phyloP scores from a whole-genome alignment of 1,140 invertebrate genomes.

The Drosophila persimilis region DNA sequence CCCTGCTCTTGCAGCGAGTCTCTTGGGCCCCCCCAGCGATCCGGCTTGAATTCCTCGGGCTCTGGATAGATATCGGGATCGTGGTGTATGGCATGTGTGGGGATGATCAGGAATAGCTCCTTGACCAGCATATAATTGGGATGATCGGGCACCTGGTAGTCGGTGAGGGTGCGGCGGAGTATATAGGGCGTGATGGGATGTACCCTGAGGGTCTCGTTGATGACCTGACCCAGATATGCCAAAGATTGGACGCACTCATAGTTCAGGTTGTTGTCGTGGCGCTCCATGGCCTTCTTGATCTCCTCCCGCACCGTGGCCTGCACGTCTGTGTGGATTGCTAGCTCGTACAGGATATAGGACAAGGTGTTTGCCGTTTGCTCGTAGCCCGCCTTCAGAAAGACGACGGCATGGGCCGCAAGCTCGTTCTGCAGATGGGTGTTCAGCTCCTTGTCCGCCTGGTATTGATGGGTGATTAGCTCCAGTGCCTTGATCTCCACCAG shows the following conservation, averaged over 20 bases:
- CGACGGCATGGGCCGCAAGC: slow-evolving; percentile 85
- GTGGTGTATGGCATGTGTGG: slow-evolving; percentile 81
- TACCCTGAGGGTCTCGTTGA: slow-evolving; percentile 85
- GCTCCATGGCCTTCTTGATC: slow-evolving; percentile 75
- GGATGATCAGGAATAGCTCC: slow-evolving; percentile 76
- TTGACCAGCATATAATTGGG: slow-evolving; percentile 81
- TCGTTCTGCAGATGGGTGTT: slow-evolving; percentile 65
- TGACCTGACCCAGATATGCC: slow-evolving; percentile 85
- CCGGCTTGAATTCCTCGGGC: slow-evolving; percentile 87
- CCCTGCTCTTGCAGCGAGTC: slow-evolving; percentile 81
- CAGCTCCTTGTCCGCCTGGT: slow-evolving; percentile 61
- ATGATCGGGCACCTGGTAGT: slow-evolving; percentile 83
- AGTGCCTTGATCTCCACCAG: slow-evolving; percentile 72
- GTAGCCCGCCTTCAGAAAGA: slow-evolving; percentile 88
- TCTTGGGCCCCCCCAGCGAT: slow-evolving; percentile 86
- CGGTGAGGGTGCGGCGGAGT: slow-evolving; percentile 76
- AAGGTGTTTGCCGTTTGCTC: slow-evolving; percentile 84
- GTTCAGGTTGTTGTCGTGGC: slow-evolving; percentile 76
- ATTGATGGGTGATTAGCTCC: slow-evolving; percentile 70
- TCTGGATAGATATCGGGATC: slow-evolving; percentile 85
- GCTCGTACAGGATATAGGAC: slow-evolving; percentile 83
- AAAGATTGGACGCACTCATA: slow-evolving; percentile 85
- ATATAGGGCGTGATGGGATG: slow-evolving; percentile 84
- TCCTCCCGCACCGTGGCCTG: slow-evolving; percentile 84
- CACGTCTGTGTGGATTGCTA: slow-evolving; percentile 84